A percentile compares a stretch with the other conserved stretches of the same genome.
These are phyloP conservation scores for Pecten maximus DNA, from an alignment of 2,888 invertebrate species.

Conservation along the genomic window DNA sequence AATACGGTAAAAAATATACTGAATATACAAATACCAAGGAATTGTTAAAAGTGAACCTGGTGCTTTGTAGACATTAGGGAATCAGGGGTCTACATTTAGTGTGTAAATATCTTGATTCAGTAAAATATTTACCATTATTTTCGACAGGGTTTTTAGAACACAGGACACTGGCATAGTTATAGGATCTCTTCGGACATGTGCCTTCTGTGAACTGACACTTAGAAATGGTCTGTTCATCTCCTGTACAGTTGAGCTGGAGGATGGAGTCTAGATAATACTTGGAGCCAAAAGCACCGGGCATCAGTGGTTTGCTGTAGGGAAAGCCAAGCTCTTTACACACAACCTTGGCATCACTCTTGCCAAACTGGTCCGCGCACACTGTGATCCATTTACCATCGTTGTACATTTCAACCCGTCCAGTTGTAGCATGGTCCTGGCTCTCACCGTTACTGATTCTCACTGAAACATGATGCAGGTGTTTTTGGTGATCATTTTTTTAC, in stretches of 20 bases:
- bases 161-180: conserved; percentile 68
- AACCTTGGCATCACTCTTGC: conserved; percentile 62
- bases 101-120: too few species aligned
- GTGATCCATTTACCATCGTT: conserved; percentile 66
- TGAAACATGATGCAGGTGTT: conserved; percentile 53
- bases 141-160: conserved; percentile 68
- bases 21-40: too few species aligned
- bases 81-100: too few species aligned
- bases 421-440: conserved; percentile 64
- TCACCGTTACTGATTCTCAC: conserved; percentile 67
- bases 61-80: too few species aligned
- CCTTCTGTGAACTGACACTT: conserved; percentile 61
- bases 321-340: conserved; percentile 69
- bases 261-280: conserved; percentile 64
- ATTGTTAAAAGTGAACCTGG: too few species aligned
- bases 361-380: conserved; percentile 66
- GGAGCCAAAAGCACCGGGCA: conserved; percentile 67
- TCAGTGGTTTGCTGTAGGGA: conserved; percentile 63
- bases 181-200: conserved; percentile 58
- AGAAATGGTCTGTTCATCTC: conserved; percentile 63
- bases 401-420: conserved; percentile 69
- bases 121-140: conserved; percentile 49
- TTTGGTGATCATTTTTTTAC: too few species aligned
- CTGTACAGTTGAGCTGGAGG: conserved; percentile 83
- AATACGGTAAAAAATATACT: too few species aligned